Conservation (phyloP, 2,113 vertebrate species). For the Anser brachyrhynchus region DNA sequence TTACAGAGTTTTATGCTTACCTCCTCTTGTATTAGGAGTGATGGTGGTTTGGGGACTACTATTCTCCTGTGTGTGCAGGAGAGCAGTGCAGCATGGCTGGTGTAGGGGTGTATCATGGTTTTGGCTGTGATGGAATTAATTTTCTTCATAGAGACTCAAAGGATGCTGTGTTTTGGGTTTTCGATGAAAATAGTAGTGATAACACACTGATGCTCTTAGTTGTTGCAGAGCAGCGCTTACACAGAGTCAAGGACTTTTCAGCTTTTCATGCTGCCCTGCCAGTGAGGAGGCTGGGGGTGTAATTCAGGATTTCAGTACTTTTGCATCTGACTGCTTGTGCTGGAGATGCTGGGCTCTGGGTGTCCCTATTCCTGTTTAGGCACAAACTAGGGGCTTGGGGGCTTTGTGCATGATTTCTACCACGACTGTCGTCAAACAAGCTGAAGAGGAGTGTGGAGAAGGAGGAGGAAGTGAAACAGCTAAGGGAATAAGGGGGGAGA, state of each 20-base stretch:
- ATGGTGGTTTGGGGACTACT: rapidly evolving
- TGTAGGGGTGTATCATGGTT: rapidly evolving
- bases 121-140: neutral
- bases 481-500: neutral
- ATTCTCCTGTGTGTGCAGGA: neutral
- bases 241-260: neutral
- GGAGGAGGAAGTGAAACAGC: neutral
- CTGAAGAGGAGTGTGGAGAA: neutral
- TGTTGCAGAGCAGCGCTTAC: neutral
- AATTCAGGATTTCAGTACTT: neutral
- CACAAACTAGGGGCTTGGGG: neutral
- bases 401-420: neutral
- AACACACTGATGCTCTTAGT: neutral
- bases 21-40: rapidly evolving
- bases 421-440: rapidly evolving
- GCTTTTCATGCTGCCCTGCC: neutral
- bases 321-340: neutral
- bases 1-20: neutral
- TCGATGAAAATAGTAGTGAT: neutral
- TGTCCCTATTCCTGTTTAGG: neutral
- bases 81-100: rapidly evolving
- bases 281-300: neutral
- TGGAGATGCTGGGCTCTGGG: neutral
- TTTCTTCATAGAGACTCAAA: neutral
- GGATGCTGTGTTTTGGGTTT: neutral